phyloP scores from a whole-genome alignment of 2,888 invertebrate species.

The Dolomedes plantarius region DNA sequence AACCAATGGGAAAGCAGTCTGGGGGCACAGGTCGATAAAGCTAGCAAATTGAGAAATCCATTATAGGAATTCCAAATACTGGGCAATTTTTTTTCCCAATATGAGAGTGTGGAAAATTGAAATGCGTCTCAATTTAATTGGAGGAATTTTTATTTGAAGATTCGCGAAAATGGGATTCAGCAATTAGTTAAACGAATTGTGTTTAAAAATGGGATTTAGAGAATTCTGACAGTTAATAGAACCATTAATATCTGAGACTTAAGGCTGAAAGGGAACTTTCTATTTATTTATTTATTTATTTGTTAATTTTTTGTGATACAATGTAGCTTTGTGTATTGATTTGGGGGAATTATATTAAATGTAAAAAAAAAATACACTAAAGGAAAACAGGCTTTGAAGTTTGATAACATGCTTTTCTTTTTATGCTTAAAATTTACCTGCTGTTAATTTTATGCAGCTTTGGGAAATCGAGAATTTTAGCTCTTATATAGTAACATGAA shows the following conservation, averaged over 20 bases:
- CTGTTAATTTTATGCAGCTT: too few species aligned
- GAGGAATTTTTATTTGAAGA: background rate
- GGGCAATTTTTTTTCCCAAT: background rate
- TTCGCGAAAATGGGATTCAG: background rate
- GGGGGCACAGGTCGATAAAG: conserved; percentile 52
- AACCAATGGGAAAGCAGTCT: conserved; percentile 41
- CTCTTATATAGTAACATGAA: too few species aligned
- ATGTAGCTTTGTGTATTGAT: too few species aligned
- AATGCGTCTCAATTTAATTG: conserved; percentile 14
- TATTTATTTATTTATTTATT: too few species aligned
- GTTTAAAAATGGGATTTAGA: background rate
- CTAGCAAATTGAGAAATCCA: conserved; percentile 12
- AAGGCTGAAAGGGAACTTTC: too few species aligned
- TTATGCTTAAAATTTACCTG: too few species aligned
- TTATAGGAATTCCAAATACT: background rate
- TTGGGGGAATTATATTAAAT: too few species aligned
- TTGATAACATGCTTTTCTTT: too few species aligned
- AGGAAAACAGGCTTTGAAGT: too few species aligned
- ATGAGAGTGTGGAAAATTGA: background rate
- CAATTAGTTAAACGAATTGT: conserved; percentile 1
- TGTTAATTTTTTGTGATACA: too few species aligned
- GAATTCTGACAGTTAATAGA: background rate
- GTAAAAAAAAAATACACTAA: too few species aligned
- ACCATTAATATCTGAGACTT: background rate
- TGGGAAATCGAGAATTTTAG: too few species aligned